These are phyloP conservation scores for Hydropsyche tenuis DNA, from an alignment of 1,140 invertebrate species.

Conservation along the genomic window DNA sequence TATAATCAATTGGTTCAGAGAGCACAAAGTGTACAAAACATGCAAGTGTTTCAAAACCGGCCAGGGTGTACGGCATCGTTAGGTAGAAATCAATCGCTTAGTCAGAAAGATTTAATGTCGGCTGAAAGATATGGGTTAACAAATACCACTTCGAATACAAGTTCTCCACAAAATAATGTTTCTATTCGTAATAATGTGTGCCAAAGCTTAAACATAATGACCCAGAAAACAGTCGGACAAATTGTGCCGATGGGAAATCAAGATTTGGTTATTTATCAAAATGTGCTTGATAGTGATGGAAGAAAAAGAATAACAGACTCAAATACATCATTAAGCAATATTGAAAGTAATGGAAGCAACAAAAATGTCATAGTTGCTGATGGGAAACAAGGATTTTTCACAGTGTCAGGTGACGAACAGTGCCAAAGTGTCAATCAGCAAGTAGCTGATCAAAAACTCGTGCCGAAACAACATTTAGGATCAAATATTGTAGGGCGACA, in stretches of 20 bases:
- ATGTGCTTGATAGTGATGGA: constrained; percentile 53
- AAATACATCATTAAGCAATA: constrained; percentile 28
- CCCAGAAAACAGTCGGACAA: constrained; percentile 61
- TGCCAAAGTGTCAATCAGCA: constrained; percentile 21
- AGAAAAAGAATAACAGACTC: constrained; percentile 28
- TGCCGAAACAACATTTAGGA: constrained; percentile 45
- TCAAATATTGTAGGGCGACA: constrained; percentile 48
- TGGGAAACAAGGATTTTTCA: constrained; percentile 48
- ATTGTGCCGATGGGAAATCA: constrained; percentile 59
- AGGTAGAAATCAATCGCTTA: constrained; percentile 47
- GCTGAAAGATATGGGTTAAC: constrained; percentile 42
- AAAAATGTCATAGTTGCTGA: constrained; percentile 25
- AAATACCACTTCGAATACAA: constrained; percentile 30
- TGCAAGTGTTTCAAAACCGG: constrained; percentile 42
- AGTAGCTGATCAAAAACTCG: constrained; percentile 28
- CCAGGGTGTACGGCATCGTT: constrained; percentile 47
- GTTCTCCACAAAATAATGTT: constrained; percentile 49
- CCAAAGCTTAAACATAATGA: constrained; percentile 62
- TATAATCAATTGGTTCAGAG: constrained; percentile 60
- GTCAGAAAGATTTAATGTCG: constrained; percentile 44
- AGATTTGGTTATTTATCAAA: constrained; percentile 60
- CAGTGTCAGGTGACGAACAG: constrained; percentile 42
- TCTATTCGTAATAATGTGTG: constrained; percentile 57
- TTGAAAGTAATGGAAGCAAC: constrained; percentile 8
- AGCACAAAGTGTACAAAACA: constrained; percentile 49